These are phyloP conservation scores for Agrilus biguttatus DNA, from an alignment of 2,888 invertebrate species.

Conservation along the genomic window DNA sequence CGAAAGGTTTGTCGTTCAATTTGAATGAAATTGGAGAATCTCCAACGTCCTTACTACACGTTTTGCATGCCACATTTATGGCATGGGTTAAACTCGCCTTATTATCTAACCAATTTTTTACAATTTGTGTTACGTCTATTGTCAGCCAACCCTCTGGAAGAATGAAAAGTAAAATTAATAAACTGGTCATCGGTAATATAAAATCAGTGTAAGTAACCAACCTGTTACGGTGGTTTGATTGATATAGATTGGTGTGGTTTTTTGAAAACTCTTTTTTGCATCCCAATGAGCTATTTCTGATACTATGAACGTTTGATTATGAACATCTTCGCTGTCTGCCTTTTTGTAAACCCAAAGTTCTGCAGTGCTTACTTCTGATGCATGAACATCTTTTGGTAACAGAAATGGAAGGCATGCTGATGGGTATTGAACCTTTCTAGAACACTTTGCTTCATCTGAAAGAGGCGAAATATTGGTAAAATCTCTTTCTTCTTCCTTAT, in stretches of 20 bases:
- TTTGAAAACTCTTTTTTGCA: conserved; percentile 51
- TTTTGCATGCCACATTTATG: conserved; percentile 63
- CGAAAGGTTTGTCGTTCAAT: conserved; percentile 57
- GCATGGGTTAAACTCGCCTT: conserved; percentile 52
- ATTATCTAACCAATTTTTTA: conserved; percentile 61
- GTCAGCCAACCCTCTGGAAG: conserved; percentile 65
- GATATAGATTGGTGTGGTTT: conserved; percentile 66
- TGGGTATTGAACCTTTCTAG: conserved; percentile 37
- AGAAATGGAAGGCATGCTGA: conserved; percentile 66
- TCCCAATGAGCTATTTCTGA: conserved; percentile 69
- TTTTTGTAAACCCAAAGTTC: conserved; percentile 73
- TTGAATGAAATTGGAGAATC: conserved; percentile 55
- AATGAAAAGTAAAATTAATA: background rate
- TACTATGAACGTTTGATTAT: conserved; percentile 62
- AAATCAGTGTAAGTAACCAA: conserved; percentile 19
- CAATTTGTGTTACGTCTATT: conserved; percentile 61
- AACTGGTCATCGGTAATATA: background rate
- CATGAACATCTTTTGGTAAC: conserved; percentile 59
- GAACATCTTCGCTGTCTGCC: conserved; percentile 44
- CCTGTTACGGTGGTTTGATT: conserved; percentile 58
- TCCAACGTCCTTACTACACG: conserved; percentile 51
- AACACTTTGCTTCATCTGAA: conserved; percentile 38
- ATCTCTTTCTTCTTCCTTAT: no score
- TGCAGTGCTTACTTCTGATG: conserved; percentile 60
- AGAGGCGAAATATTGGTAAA: conserved; percentile 6